phyloP scores from a whole-genome alignment of 2,888 invertebrate species.

The Cactoblastis cactorum region DNA sequence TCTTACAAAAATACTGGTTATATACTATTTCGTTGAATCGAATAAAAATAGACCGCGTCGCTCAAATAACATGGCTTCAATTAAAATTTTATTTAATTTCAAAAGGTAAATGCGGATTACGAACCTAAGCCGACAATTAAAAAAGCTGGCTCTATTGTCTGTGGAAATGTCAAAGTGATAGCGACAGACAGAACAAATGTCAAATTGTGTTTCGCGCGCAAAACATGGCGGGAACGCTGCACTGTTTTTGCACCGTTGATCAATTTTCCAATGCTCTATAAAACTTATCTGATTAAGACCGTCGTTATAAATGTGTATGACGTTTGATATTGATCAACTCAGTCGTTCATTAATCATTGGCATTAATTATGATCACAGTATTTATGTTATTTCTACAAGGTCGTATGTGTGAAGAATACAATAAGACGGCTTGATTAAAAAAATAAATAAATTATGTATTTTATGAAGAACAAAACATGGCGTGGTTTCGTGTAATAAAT shows the following conservation, averaged over 20 bases:
- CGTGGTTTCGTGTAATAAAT: too few species aligned
- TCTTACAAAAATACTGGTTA: too few species aligned
- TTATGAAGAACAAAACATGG: too few species aligned
- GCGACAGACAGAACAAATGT: constrained; percentile 14
- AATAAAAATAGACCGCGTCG: too few species aligned
- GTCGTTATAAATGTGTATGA: neutral
- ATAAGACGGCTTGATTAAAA: too few species aligned
- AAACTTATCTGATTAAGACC: neutral
- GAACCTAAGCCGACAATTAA: neutral
- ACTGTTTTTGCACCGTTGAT: constrained; percentile 1
- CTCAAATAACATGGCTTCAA: neutral
- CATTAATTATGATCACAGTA: neutral
- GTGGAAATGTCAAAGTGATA: constrained; percentile 12
- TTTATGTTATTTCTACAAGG: neutral
- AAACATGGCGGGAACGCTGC: constrained; percentile 5
- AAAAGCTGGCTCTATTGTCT: constrained; percentile 9
- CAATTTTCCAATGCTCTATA: constrained; percentile 10
- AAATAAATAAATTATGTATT: too few species aligned
- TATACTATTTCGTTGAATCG: too few species aligned
- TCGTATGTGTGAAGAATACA: neutral
- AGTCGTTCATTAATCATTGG: neutral
- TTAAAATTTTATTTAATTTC: neutral
- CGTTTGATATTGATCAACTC: neutral
- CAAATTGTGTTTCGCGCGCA: constrained; percentile 1
- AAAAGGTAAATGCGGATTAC: neutral